phyloP scores from a whole-genome alignment of 1,140 invertebrate genomes.

The Drosophila funebris region DNA sequence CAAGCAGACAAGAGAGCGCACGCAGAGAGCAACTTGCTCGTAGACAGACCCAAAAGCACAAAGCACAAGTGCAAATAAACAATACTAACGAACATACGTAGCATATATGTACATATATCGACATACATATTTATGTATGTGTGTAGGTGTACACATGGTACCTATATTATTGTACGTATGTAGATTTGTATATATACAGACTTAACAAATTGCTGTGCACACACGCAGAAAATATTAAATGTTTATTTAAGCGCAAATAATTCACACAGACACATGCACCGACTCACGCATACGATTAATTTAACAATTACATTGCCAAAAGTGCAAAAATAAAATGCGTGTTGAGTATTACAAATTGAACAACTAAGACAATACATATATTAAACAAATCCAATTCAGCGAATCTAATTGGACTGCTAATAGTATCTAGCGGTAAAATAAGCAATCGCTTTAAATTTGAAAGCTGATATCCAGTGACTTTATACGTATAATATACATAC shows the following conservation, averaged over 20 bases:
- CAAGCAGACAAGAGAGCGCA: conserved; percentile 15
- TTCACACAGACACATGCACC: conserved; percentile 23
- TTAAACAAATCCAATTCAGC: conserved; percentile 45
- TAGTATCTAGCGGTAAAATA: conserved; percentile 15
- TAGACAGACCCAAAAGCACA: conserved; percentile 43
- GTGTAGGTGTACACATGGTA: conserved; percentile 17
- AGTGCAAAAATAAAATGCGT: conserved; percentile 30
- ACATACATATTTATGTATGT: conserved; percentile 5
- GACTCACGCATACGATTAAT: conserved; percentile 48
- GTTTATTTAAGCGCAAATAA: conserved; percentile 75
- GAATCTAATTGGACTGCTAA: conserved; percentile 39
- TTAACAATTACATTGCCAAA: conserved; percentile 65
- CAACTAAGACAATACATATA: background rate
- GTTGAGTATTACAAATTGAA: background rate
- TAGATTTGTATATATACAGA: conserved; percentile 11
- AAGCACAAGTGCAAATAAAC: conserved; percentile 60
- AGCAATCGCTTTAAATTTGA: background rate
- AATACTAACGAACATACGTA: conserved; percentile 41
- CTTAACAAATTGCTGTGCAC: conserved; percentile 59
- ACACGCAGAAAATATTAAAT: conserved; percentile 57
- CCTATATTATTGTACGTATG: background rate
- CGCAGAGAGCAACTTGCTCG: conserved; percentile 24
- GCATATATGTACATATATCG: conserved; percentile 10
- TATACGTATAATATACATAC: background rate
- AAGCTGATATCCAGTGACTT: background rate